Evolutionary conservation across 2,113 vertebrate species (phyloP).

Genomic region (Scopus umbretta): DNA sequence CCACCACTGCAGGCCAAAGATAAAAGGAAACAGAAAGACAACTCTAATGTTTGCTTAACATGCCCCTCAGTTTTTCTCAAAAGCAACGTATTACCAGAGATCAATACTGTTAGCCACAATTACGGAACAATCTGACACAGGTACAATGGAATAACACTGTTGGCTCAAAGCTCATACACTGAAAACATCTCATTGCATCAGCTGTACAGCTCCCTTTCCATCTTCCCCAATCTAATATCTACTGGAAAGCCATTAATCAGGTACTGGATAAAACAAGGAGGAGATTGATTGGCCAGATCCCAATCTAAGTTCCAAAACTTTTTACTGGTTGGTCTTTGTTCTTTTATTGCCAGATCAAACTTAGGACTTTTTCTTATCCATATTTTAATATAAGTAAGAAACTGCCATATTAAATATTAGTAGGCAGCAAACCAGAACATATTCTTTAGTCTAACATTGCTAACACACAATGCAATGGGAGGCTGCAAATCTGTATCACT

Average conservation of each 20-base stretch:
- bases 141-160: neutral
- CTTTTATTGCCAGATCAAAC: neutral
- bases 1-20: conserved; percentile 68
- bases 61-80: neutral
- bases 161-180: neutral
- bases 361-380: neutral
- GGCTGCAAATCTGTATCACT: neutral
- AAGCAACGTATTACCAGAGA: neutral
- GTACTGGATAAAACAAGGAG: neutral
- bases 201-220: neutral
- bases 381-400: neutral
- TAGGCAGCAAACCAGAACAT: neutral
- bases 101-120: neutral
- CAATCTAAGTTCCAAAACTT: neutral
- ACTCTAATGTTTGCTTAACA: neutral
- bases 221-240: neutral
- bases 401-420: neutral
- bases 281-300: neutral
- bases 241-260: neutral
- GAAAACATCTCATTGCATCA: neutral
- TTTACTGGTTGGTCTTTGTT: neutral
- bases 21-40: conserved; percentile 7
- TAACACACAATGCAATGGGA: neutral
- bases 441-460: neutral
- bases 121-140: neutral